Evolutionary conservation across 2,113 vertebrate genomes (phyloP), one percentile per base, ranked within the genome.

Genomic region (Chaetodon trifascialis): DNA sequence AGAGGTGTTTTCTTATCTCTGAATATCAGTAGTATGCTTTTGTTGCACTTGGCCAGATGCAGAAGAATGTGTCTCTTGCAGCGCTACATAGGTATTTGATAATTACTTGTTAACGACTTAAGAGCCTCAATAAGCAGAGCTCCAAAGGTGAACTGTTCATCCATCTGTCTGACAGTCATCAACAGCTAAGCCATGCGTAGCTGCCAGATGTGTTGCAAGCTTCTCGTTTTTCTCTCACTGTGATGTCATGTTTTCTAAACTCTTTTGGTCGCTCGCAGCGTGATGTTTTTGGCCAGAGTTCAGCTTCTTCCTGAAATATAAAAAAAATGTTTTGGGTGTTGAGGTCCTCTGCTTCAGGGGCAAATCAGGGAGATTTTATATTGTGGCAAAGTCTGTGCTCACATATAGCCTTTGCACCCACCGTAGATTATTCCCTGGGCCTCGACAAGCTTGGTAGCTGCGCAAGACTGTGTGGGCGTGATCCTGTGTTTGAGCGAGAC

Each of bases 151-250:
- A 93, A 89, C 74, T 55, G 63, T 89, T 92, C 87, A 85, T 87
- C 87, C 90, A 91, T 91, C 89, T 89, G 81, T 66, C 74, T 87
- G 89, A 89, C 91, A 90, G 83, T 76, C 88, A 69, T 87, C 84
- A 71, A 70, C 81, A 80, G 86, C 82, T 81, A 76, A 89, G 68
- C 89, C 86, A 81, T 69, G 78, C 77, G 21, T 67, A 71, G 81
- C 84, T 83, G 91, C 92, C 91, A 92, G 92, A 92, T 91, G 89
- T 93, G 86, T 89, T 87, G 90, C 86, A 90, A 91, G 82, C 83
- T 76, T 25, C 85, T 87, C 40, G 0, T 2, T 84, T 76, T 83
- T 77, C 82, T 78, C 73, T 79, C 65, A 21, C 76, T 69, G 83
- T 89, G 88, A 92, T 90, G 88, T 86, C 80, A 89, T 86, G 77